Base-by-base conservation (phyloP, 2,113 vertebrate species). In the Bos javanicus region DNA sequence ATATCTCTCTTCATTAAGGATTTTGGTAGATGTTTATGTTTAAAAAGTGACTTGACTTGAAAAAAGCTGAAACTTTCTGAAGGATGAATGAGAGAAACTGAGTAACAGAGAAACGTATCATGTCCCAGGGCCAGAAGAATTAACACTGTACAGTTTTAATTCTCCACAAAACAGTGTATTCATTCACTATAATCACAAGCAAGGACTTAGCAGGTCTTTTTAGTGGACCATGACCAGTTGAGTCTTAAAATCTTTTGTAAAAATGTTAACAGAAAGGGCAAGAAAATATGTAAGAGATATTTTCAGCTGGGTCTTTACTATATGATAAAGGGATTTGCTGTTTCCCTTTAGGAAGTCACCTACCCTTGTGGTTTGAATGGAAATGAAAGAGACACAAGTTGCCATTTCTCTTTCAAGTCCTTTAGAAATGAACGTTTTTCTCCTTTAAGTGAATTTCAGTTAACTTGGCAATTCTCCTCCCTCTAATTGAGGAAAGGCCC, bases 341-440 rank as follows among this genome's bases (percentile, higher is more conserved):
- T 30, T n/a, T 95, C 43, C 57, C 85, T 90, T 59, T 36, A 82
- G 93, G 33, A 87, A 39, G 80, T 90, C 64, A 85, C 39, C 74
- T 83, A 83, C 19, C 28, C 56, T 57, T 91, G 71, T 43, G n/a
- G 59, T 87, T 90, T 95, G 46, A 96, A 91, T 87, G 71, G 60
- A 92, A 96, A 95, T 84, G 60, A 86, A 88, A 95, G 67, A 64
- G 94, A 93, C 83, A 96, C 78, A 25, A 95, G 94, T 96, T 97
- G 95, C 62, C 56, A 28, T 92, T 96, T 84, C 9, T 1, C 50
- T 95, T 96, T 86, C 7, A 59, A 86, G 81, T 87, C 78, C 28
- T 88, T 94, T 87, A 19, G 87, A 97, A 97, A 83, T 71, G 83
- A 94, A 76, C 3, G 21, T 92, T 95, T 97, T 87, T 92, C 64